Conservation (phyloP, 2,888 invertebrate genomes). For the Drosophila mimetica region DNA sequence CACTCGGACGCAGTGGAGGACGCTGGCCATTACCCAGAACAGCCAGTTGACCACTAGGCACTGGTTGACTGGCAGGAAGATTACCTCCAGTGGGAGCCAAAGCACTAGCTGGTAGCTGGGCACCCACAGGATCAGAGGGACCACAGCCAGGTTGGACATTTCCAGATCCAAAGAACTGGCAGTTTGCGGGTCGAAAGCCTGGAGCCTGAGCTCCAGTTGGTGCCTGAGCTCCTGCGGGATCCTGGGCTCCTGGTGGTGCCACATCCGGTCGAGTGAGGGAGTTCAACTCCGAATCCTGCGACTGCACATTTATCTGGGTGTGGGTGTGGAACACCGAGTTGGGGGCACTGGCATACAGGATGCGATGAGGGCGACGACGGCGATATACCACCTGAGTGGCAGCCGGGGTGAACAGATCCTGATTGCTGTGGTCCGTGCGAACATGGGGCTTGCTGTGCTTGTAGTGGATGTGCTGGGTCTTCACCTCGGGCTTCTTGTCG, state of each 20-base stretch:
- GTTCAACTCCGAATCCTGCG: constrained; percentile 71
- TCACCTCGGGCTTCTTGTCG: constrained; percentile 61
- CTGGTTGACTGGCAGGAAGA: constrained; percentile 29
- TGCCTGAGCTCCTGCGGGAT: constrained; percentile 32
- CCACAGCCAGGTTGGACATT: constrained; percentile 49
- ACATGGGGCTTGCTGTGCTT: constrained; percentile 48
- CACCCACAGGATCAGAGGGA: constrained; percentile 41
- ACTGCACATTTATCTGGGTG: constrained; percentile 77
- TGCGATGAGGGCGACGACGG: constrained; percentile 55
- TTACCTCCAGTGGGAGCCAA: constrained; percentile 28
- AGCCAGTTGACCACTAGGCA: constrained; percentile 52
- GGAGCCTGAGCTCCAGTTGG: constrained; percentile 13
- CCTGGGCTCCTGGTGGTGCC: constrained; percentile 18
- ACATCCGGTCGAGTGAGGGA: constrained; percentile 44
- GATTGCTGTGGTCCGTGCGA: constrained; percentile 40
- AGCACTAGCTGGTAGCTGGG: constrained; percentile 37
- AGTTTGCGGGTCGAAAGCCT: constrained; percentile 39
- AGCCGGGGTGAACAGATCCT: constrained; percentile 44
- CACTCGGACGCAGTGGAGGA: constrained; percentile 14
- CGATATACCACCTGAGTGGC: constrained; percentile 43
- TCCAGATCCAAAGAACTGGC: constrained; percentile 50
- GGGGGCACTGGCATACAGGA: constrained; percentile 72
- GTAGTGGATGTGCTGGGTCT: constrained; percentile 65
- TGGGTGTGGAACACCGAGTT: constrained; percentile 77
- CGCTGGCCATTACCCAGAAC: constrained; percentile 39